These are phyloP conservation scores for Gobionotothen gibberifrons DNA, from an alignment of 2,797 vertebrate genomes.

Conservation along the genomic window DNA sequence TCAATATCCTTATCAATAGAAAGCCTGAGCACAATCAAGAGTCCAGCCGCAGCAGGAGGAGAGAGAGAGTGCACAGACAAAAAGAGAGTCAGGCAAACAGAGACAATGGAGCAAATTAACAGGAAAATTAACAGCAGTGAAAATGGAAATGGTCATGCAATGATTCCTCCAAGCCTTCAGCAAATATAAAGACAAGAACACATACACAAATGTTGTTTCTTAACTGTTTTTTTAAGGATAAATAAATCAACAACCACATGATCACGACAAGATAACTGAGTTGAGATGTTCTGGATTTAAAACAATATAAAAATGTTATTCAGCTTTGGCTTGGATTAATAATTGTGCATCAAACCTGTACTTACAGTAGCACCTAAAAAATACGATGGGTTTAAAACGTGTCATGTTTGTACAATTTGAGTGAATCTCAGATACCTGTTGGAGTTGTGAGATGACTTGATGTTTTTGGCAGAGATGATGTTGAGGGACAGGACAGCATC, in stretches of 20 bases:
- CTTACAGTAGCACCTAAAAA: not conserved
- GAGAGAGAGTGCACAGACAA: constrained; percentile 62
- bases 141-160: constrained; percentile 64
- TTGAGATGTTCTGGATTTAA: not conserved
- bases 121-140: constrained; percentile 51
- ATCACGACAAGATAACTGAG: not conserved
- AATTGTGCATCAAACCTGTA: constrained; percentile 8
- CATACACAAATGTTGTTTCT: constrained; percentile 8
- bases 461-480: constrained; percentile 97
- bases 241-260: not conserved
- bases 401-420: not conserved
- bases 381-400: not conserved
- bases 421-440: constrained; percentile 85
- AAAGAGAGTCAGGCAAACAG: constrained; percentile 74
- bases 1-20: constrained; percentile 99
- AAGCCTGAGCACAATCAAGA: constrained; percentile 92
- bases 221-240: not conserved
- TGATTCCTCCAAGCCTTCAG: constrained; percentile 33
- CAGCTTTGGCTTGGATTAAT: not conserved
- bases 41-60: constrained; percentile 86
- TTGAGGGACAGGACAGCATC: constrained; percentile 96
- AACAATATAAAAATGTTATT: not conserved
- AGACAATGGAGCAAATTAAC: constrained; percentile 71
- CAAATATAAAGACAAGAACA: constrained; percentile 35
- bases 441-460: constrained; percentile 95